Conservation (phyloP, 2,113 vertebrate species). For the Carassius carassius region DNA sequence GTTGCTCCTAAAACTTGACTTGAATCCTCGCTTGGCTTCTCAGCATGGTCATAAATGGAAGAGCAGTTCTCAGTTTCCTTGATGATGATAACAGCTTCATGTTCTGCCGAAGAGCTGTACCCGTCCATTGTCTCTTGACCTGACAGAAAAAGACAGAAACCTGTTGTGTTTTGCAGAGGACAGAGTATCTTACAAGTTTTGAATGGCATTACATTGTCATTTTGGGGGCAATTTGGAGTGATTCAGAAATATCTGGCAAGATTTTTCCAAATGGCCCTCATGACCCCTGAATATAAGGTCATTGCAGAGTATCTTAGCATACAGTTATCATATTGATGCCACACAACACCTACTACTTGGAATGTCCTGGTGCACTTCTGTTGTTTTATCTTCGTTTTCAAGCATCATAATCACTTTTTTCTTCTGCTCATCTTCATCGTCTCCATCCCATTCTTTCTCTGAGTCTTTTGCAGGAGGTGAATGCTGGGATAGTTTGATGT, state of each 20-base stretch:
- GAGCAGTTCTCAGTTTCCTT: conserved; percentile 1
- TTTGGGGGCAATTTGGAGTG: not conserved
- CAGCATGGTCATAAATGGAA: not conserved
- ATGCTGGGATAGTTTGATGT: not conserved
- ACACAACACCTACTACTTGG: conserved; percentile 50
- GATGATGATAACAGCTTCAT: not conserved
- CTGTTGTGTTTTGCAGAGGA: not conserved
- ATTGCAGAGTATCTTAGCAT: conserved; percentile 46
- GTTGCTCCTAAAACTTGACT: not conserved
- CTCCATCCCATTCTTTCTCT: conserved; percentile 53
- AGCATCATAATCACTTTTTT: conserved; percentile 15
- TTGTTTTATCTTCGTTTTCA: conserved; percentile 52
- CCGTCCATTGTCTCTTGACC: conserved; percentile 48
- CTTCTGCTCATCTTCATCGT: conserved; percentile 65
- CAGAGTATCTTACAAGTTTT: not conserved
- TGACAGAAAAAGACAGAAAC: conserved; percentile 18
- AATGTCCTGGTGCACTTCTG: conserved; percentile 71
- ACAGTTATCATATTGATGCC: conserved; percentile 43
- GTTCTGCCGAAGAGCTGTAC: conserved; percentile 12
- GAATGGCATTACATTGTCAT: not conserved
- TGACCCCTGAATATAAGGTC: conserved; percentile 11
- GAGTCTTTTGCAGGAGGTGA: conserved; percentile 13
- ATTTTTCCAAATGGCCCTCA: too few relatives aligned
- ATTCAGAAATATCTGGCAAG: not conserved
- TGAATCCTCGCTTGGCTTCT: not conserved